phyloP scores from a whole-genome alignment of 2,888 invertebrate genomes.

The Apotomis capreana region DNA sequence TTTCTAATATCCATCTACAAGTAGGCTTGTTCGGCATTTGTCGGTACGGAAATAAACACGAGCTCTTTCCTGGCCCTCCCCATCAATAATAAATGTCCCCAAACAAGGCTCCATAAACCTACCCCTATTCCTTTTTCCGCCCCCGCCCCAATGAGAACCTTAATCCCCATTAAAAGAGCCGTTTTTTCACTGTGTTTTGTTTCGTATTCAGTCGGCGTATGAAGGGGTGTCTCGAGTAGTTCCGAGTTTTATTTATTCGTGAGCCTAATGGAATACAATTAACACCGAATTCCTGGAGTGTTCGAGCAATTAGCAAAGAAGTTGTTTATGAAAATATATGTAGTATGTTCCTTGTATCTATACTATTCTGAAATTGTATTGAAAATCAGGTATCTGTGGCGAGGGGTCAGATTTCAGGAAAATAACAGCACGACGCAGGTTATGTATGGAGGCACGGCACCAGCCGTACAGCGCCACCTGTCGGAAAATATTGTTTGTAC shows the following conservation, averaged over 20 bases:
- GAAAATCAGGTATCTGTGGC: too few species aligned
- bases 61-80: not conserved
- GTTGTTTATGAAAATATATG: too few species aligned
- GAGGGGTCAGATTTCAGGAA: too few species aligned
- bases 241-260: not conserved
- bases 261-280: not conserved
- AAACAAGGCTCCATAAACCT: not conserved
- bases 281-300: not conserved
- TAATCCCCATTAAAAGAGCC: not conserved
- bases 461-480: too few species aligned
- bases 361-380: too few species aligned
- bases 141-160: not conserved
- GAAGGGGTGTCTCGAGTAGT: slow-evolving; percentile 17
- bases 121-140: not conserved
- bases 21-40: not conserved
- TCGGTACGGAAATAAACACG: not conserved
- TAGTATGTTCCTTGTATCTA: too few species aligned
- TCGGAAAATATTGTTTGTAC: too few species aligned
- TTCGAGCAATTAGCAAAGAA: not conserved
- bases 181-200: not conserved
- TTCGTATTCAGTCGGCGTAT: not conserved
- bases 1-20: too few species aligned
- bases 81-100: slow-evolving; percentile 12
- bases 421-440: too few species aligned
- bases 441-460: too few species aligned